Evolutionary conservation across 37 sponge, comb jelly and placozoan genomes (phyloP), one percentile per base, ranked within the genome.

Genomic region (Haliclona indistincta): DNA sequence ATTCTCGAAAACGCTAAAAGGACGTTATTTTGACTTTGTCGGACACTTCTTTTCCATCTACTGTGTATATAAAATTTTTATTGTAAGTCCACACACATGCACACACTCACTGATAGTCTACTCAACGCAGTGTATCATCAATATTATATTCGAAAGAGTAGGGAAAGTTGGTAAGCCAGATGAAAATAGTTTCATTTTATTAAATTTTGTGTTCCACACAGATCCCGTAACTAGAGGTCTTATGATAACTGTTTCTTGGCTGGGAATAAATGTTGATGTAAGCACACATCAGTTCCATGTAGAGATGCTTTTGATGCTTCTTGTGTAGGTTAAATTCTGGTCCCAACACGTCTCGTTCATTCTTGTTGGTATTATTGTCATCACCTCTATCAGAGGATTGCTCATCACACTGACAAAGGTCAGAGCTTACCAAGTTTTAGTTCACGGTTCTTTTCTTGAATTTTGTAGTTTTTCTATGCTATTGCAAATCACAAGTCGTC

Each of bases 11-110:
- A 98, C 99, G 13, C 91, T 98, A 1, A 79, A 89, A 43, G 99
- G 99, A 44, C 70, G 77, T 53, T 98, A 98, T 49, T 98, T 81
- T 78, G 91, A 98, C 78, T 54, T 95, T 54, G 64, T 95, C 0
- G 99, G 99, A 23, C 90, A 95, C 75, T 89, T 98, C 71, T 98
- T 98, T 79, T 93, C 99, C 28, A 80, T 89, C 56, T 87, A 95
- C 70, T 96, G 97, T 71, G 53, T 86, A 25, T 94, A 94, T 79
- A 97, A 97, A 70, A 92, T 94, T 15, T 86, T 97, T 73, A 97
- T 97, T 69, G 90, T 90, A 53, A 84, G 90, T 54, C 1, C 0
- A 44, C 30, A 56, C 55, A 32, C 32, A 36, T 1, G 41, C 28
- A 63, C 41, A 64, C 38, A 3, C 38, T 2, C 25, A 8, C n/a